Percentiles rank a stretch among this genome's conserved stretches.
These are phyloP conservation scores for Baronia brevicornis DNA, from an alignment of 2,888 invertebrate genomes.

Conservation along the genomic window DNA sequence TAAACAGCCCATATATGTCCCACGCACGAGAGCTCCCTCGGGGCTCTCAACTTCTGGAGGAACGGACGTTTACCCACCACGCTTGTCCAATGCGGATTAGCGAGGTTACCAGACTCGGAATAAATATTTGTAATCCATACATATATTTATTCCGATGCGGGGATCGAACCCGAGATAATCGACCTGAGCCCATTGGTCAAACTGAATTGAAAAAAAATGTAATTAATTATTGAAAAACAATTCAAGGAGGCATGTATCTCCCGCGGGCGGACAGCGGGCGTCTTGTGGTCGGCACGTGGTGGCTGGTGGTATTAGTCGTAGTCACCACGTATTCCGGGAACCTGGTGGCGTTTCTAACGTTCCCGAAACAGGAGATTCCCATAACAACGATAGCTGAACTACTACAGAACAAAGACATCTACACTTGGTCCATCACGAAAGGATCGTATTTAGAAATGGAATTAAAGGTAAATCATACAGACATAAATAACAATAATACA, in stretches of 20 bases:
- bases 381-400: conserved; percentile 82
- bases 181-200: too few species aligned
- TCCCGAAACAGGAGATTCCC: conserved; percentile 86
- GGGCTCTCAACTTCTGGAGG: too few species aligned
- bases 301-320: conserved; percentile 91
- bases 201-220: too few species aligned
- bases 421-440: conserved; percentile 85
- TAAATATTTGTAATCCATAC: too few species aligned
- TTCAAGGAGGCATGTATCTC: conserved; percentile 87
- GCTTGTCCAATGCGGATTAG: too few species aligned
- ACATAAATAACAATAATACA: too few species aligned
- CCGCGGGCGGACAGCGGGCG: conserved; percentile 91
- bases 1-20: too few species aligned
- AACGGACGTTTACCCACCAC: too few species aligned
- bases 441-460: conserved; percentile 84
- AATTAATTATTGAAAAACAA: not conserved
- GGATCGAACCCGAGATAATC: too few species aligned
- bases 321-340: conserved; percentile 95
- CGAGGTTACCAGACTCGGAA: too few species aligned
- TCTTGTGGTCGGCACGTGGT: conserved; percentile 91
- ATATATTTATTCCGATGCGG: too few species aligned
- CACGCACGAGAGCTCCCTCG: too few species aligned
- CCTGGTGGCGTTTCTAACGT: conserved; percentile 93
- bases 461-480: conserved; percentile 39
- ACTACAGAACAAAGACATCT: conserved; percentile 68